Evolutionary conservation across 2,888 invertebrate genomes (phyloP).

Genomic region (Hirtodrosophila cameraria): DNA sequence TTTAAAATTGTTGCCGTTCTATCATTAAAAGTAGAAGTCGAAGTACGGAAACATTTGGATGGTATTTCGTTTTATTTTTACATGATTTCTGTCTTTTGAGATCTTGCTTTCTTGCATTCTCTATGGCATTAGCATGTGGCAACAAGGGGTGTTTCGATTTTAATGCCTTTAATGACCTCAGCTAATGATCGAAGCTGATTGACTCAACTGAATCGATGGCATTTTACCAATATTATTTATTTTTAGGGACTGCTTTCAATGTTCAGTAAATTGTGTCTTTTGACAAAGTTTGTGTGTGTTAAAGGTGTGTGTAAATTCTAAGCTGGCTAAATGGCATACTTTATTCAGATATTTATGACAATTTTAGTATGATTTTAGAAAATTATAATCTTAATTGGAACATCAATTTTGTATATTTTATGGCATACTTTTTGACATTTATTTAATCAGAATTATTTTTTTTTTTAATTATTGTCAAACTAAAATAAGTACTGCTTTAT

Average conservation of each 20-base stretch:
- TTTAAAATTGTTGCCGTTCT: slow-evolving; percentile 19
- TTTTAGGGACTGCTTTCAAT: slow-evolving; percentile 35
- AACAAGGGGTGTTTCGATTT: slow-evolving; percentile 47
- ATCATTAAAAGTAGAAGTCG: slow-evolving; percentile 31
- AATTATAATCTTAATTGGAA: too few species aligned
- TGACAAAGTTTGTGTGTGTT: background rate
- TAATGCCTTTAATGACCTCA: slow-evolving; percentile 76
- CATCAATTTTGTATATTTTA: too few species aligned
- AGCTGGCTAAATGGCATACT: too few species aligned
- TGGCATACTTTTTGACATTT: too few species aligned
- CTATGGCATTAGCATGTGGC: slow-evolving; percentile 25
- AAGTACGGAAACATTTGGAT: slow-evolving; percentile 32
- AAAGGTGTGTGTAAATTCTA: background rate
- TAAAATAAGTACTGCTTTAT: too few species aligned
- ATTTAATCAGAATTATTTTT: too few species aligned
- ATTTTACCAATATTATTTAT: slow-evolving; percentile 55
- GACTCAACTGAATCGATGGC: slow-evolving; percentile 58
- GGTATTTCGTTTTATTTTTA: slow-evolving; percentile 52
- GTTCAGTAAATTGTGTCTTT: slow-evolving; percentile 11
- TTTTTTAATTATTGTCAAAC: too few species aligned
- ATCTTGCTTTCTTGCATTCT: slow-evolving; percentile 4
- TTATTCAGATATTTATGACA: too few species aligned
- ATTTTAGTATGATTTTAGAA: too few species aligned
- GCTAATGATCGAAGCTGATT: slow-evolving; percentile 76
- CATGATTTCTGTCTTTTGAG: slow-evolving; percentile 28